These are phyloP conservation scores for Drosophila kokeensis DNA, from an alignment of 2,888 invertebrate genomes.

Conservation along the genomic window DNA sequence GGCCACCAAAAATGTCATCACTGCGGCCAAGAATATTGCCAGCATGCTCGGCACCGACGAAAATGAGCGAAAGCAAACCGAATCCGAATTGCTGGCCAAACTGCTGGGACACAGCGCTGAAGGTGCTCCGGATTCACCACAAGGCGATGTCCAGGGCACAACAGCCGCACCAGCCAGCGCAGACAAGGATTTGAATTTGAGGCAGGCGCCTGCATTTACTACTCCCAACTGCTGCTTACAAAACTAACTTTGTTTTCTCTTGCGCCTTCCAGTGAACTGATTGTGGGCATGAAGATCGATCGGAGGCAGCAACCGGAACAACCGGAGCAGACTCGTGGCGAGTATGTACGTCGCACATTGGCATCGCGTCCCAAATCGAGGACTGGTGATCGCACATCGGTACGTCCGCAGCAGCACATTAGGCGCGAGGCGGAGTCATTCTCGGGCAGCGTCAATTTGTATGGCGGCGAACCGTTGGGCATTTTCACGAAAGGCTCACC, in stretches of 20 bases:
- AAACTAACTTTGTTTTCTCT: not conserved
- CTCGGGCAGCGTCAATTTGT: slow-evolving; percentile 87
- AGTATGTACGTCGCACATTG: slow-evolving; percentile 84
- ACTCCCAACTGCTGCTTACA: rapidly evolving
- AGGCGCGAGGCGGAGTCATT: slow-evolving; percentile 76
- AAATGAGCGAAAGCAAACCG: slow-evolving; percentile 88
- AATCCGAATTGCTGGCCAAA: slow-evolving; percentile 90
- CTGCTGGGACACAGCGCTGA: slow-evolving; percentile 86
- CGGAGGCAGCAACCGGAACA: slow-evolving; percentile 80
- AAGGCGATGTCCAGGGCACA: slow-evolving; percentile 8
- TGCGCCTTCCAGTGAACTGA: slow-evolving; percentile 87
- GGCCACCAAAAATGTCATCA: slow-evolving; percentile 72
- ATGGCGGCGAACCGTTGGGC: slow-evolving; percentile 87
- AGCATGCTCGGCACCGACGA: slow-evolving; percentile 88
- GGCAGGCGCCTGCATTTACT: slow-evolving; percentile 47
- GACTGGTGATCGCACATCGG: slow-evolving; percentile 27
- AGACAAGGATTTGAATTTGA: slow-evolving; percentile 73
- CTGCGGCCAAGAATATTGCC: slow-evolving; percentile 91
- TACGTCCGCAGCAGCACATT: slow-evolving; percentile 51
- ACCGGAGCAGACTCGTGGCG: slow-evolving; percentile 74
- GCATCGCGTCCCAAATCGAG: slow-evolving; percentile 49
- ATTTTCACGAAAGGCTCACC: slow-evolving; percentile 86
- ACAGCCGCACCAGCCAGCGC: slow-evolving; percentile 3
- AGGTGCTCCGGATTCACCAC: slow-evolving; percentile 1
- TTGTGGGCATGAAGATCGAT: slow-evolving; percentile 92